phyloP scores from a whole-genome alignment of 2,888 invertebrate genomes.

The Himalopsyche kuldschensis region DNA sequence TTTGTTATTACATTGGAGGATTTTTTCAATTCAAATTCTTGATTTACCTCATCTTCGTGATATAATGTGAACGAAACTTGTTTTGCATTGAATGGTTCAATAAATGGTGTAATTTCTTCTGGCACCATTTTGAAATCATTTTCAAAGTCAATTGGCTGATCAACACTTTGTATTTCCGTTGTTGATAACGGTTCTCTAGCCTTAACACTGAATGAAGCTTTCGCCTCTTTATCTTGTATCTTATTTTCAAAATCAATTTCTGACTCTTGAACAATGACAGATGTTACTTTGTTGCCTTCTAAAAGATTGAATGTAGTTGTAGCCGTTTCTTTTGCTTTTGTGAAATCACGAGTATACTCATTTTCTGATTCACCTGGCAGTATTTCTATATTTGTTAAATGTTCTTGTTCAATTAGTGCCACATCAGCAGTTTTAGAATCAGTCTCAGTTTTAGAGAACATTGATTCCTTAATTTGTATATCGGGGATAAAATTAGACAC shows the following conservation, averaged over 20 bases:
- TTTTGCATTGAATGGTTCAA: constrained; percentile 67
- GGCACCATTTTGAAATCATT: constrained; percentile 56
- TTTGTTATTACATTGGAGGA: constrained; percentile 51
- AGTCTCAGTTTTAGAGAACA: constrained; percentile 54
- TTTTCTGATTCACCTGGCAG: constrained; percentile 64
- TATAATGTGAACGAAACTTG: constrained; percentile 62
- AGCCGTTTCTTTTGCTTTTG: constrained; percentile 52
- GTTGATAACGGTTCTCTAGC: constrained; percentile 64
- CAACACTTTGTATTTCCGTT: constrained; percentile 62
- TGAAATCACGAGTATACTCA: constrained; percentile 52
- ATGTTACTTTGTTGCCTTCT: constrained; percentile 61
- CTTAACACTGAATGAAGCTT: constrained; percentile 63
- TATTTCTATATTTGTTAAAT: constrained; percentile 62
- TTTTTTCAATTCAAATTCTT: constrained; percentile 45
- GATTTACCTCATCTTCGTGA: constrained; percentile 66
- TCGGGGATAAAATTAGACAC: constrained; percentile 65
- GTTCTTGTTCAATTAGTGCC: constrained; percentile 63
- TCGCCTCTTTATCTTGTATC: constrained; percentile 55
- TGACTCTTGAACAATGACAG: constrained; percentile 67
- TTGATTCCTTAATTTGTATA: constrained; percentile 66
- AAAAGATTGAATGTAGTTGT: constrained; percentile 57
- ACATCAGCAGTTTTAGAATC: constrained; percentile 61
- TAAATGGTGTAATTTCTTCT: constrained; percentile 55
- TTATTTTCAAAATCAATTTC: constrained; percentile 61
- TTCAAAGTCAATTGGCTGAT: constrained; percentile 56